Conservation (phyloP, 1,140 invertebrate species). For the Ooceraea biroi region DNA sequence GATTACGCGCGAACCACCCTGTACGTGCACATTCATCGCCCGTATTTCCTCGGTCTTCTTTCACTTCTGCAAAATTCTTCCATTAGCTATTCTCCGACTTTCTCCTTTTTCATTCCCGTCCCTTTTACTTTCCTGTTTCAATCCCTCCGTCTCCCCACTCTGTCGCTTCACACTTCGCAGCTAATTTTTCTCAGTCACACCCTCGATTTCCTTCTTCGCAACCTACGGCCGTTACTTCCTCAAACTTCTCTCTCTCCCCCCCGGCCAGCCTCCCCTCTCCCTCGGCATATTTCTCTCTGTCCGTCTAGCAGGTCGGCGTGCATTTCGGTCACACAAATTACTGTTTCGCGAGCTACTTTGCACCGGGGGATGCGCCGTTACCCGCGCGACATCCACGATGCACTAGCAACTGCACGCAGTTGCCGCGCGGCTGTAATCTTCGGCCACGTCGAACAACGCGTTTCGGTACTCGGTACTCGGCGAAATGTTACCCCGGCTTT, state of each 20-base stretch:
- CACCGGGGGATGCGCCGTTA: slow-evolving; percentile 8
- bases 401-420: slow-evolving; percentile 9
- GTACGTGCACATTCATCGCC: slow-evolving; percentile 12
- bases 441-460: slow-evolving; percentile 44
- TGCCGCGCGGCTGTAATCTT: slow-evolving; percentile 41
- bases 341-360: slow-evolving; percentile 45
- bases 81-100: background rate
- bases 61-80: slow-evolving; percentile 37
- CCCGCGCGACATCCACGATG: slow-evolving; percentile 14
- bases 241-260: background rate
- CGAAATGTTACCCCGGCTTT: slow-evolving; percentile 41
- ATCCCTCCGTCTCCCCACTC: background rate
- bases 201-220: slow-evolving; percentile 30
- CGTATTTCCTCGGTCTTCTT: background rate
- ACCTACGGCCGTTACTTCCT: slow-evolving; percentile 20
- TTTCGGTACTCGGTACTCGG: slow-evolving; percentile 22
- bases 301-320: slow-evolving; percentile 8
- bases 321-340: slow-evolving; percentile 53
- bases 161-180: background rate
- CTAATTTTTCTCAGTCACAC: slow-evolving; percentile 58
- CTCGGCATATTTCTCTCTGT: slow-evolving; percentile 44
- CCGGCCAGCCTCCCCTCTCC: background rate
- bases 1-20: slow-evolving; percentile 17
- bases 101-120: background rate
- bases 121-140: slow-evolving; percentile 24